A percentile compares a stretch with the other conserved stretches of the same genome.
These are phyloP conservation scores for Tautogolabrus adspersus DNA, from an alignment of 2,113 vertebrate genomes.

Conservation along the genomic window DNA sequence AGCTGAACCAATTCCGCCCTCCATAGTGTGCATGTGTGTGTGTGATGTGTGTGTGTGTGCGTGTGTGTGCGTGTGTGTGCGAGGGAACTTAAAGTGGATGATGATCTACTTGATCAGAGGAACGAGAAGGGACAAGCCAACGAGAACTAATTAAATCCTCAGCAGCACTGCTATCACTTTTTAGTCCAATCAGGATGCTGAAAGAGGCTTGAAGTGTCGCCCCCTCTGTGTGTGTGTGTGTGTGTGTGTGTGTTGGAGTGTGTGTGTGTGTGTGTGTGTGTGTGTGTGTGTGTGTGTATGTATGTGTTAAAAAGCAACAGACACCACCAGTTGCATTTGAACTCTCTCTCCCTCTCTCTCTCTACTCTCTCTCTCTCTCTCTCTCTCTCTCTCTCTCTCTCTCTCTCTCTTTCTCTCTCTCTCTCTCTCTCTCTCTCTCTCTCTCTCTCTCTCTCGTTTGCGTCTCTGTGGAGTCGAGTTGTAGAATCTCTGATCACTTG, in stretches of 20 bases:
- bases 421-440: no score
- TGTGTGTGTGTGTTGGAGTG: background rate
- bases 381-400: no score
- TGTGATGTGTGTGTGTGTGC: no score
- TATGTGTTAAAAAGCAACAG: background rate
- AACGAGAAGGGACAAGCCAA: conserved; percentile 48
- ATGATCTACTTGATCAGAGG: conserved; percentile 59
- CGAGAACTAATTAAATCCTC: conserved; percentile 56
- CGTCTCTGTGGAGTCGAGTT: background rate
- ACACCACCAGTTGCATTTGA: conserved; percentile 23
- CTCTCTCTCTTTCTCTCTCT: no score
- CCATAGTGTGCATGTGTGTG: no score
- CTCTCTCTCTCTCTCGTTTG: no score
- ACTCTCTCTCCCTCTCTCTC: conserved; percentile 1
- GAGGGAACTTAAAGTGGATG: background rate
- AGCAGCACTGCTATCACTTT: conserved; percentile 42
- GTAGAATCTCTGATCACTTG: conserved; percentile 13
- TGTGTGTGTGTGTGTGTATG: no score
- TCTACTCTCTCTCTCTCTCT: no score
- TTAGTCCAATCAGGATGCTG: conserved; percentile 27
- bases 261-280: no score
- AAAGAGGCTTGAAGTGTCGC: conserved; percentile 9
- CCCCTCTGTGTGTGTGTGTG: background rate
- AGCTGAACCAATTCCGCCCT: no score
- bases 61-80: background rate